These are phyloP conservation scores for Machimus atricapillus DNA, from an alignment of 2,888 invertebrate genomes.

Conservation along the genomic window DNA sequence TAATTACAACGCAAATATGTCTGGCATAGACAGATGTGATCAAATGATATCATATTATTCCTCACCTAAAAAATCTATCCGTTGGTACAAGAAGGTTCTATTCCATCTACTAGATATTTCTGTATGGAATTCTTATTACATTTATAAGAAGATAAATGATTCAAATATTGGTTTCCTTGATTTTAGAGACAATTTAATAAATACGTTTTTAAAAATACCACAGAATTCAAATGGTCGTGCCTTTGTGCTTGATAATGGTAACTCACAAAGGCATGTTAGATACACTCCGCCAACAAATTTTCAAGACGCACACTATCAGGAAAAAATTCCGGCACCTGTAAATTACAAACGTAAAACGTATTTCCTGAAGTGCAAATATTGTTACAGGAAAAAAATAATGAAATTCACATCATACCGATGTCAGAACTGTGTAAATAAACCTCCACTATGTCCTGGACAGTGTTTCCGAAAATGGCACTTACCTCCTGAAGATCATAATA, in stretches of 20 bases:
- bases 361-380: conserved; percentile 5
- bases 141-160: not conserved
- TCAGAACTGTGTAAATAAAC: conserved; percentile 10
- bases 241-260: not conserved
- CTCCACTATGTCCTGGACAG: not conserved
- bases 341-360: conserved; percentile 24
- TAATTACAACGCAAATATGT: too few relatives aligned
- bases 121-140: not conserved
- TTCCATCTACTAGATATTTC: too few relatives aligned
- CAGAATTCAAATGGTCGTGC: not conserved
- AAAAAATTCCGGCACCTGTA: conserved; percentile 15
- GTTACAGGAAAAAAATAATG: not conserved
- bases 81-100: conserved; percentile 35
- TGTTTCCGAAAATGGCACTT: not conserved
- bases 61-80: conserved; percentile 27
- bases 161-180: not conserved
- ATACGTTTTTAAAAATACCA: conserved; percentile 3
- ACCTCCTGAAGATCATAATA: not conserved
- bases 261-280: not conserved
- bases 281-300: not conserved
- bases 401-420: conserved; percentile 1
- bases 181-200: not conserved
- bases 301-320: conserved; percentile 3
- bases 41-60: conserved; percentile 27
- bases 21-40: conserved; percentile 8